Base-by-base conservation (phyloP, 2,888 invertebrate genomes). In the Geophilus truncorum region DNA sequence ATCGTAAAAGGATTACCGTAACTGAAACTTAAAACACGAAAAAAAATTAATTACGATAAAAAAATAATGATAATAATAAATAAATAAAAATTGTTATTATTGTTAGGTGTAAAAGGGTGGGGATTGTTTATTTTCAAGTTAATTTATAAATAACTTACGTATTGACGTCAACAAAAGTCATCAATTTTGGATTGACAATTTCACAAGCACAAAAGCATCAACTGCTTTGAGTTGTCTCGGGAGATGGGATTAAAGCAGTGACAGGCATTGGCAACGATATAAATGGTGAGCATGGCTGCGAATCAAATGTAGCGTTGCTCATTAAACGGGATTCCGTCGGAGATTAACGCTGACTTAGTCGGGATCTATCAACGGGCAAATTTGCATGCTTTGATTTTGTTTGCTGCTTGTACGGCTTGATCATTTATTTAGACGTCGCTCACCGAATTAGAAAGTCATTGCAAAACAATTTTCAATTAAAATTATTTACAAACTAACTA, bases 281-380 rank as follows among this genome's bases (percentile, higher is more conserved):
- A 70, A 70, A 70, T 70, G 70, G 25, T 70, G 25, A 70, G 70
- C 78, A 78, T 51, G 78, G 51, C 78, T 40, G 45, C 45, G 45
- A 45, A 78, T 78, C 45, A 36, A 78, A 36, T 45, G 78, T 45
- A 40, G 78, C 78, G 28, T 36, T 45, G 45, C 78, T 45, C 78
- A 78, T 78, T 78, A 78, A 78, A 45, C 78, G 40, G 78, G 78
- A 78, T 78, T 78, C 40, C 34, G 32, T 4, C 40, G 45, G 51
- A 70, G 78, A 78, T 78, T 78, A 78, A 78, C 51, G 21, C 12
- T 40, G 78, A 40, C 40, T 78, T 78, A 78, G 40, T 36, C 40
- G 28, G 45, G 78, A 78, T 78, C 45, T 34, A 78, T 21, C 77
- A 77, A 77, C 77, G 36, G 34, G 77, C 21, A 77, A 21, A 77